Evolutionary conservation across 2,888 invertebrate species (phyloP), one percentile per base, ranked within the genome.

Genomic region (Erynnis tages): DNA sequence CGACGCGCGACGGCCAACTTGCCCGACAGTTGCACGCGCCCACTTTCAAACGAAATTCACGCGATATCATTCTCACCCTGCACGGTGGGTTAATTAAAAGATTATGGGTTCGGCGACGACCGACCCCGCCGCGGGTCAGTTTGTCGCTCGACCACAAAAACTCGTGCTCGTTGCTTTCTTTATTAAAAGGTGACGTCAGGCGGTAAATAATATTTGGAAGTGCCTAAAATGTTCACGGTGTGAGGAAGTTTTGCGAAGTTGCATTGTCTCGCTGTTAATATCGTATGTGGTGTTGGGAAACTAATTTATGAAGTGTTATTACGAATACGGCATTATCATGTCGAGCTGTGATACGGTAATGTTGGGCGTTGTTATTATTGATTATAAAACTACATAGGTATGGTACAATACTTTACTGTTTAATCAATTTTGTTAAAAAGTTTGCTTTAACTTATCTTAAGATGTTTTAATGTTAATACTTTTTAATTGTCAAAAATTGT

Each of bases 101-200:
- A 77, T 82, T 79, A 81, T 81, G 84, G 80, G 80, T 74, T 80
- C 67, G 81, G 79, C 77, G 65, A 71, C 64, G 67, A 58, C 66
- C 67, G 73, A 67, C 71, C 76, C 69, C 62, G 62, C 60, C 68
- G 65, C 61, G 73, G 79, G 78, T 71, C 79, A 75, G 71, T 74
- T 73, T 73, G 79, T 79, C 71, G 75, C 65, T 65, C 69, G 60
- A 71, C 73, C 75, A 75, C 71, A 79, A 76, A 79, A 79, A 82
- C 79, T 79, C 72, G 74, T 77, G 72, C 48, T 19, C 47, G 63
- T 75, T 63, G 69, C 64, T 71, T 82, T 81, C 74, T 78, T 79
- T 79, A 82, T 82, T 79, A 78, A 77, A 82, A 82, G 83, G 80
- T 88, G 88, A 89, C 88, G 85, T 89, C 88, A 88, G 66, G 76